Conservation (phyloP, 2,113 vertebrate genomes). For the Ceyx margarethae region DNA sequence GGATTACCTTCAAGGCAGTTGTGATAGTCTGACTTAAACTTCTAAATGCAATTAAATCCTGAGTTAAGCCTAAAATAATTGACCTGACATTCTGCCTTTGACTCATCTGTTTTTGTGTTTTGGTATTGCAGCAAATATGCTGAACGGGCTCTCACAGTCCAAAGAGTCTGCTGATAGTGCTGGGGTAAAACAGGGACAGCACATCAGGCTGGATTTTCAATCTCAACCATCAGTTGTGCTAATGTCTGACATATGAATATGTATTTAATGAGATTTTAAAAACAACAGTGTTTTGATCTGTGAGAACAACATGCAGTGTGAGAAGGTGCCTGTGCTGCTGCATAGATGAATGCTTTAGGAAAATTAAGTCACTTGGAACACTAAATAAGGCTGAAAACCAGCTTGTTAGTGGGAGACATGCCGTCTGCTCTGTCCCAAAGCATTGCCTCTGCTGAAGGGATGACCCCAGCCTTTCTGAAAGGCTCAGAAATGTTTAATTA, state of each 20-base stretch:
- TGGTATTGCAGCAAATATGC: accelerated
- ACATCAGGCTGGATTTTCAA: neutral
- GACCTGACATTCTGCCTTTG: constrained; percentile 32
- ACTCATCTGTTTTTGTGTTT: neutral
- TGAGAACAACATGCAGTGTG: neutral
- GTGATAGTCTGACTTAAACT: constrained; percentile 20
- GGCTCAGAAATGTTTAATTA: neutral
- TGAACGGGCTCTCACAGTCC: neutral
- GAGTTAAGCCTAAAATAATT: constrained; percentile 41
- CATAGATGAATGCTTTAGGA: neutral
- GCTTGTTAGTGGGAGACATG: neutral
- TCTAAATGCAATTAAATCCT: constrained; percentile 59
- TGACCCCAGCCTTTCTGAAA: neutral
- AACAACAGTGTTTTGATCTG: neutral
- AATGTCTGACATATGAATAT: constrained; percentile 8
- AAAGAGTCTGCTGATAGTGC: neutral
- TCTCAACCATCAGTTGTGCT: neutral
- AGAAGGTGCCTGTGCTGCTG: constrained; percentile 1
- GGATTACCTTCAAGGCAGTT: constrained; percentile 1
- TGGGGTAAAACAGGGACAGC: neutral
- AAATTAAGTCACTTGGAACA: neutral
- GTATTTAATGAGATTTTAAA: constrained; percentile 24
- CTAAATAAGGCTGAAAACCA: constrained; percentile 2
- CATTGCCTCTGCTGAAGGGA: neutral
- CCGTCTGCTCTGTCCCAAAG: neutral